Percentiles rank a stretch among this genome's conserved stretches.
Conservation (phyloP, 2,888 invertebrate species). For the Drosophila pseudotakahashii region DNA sequence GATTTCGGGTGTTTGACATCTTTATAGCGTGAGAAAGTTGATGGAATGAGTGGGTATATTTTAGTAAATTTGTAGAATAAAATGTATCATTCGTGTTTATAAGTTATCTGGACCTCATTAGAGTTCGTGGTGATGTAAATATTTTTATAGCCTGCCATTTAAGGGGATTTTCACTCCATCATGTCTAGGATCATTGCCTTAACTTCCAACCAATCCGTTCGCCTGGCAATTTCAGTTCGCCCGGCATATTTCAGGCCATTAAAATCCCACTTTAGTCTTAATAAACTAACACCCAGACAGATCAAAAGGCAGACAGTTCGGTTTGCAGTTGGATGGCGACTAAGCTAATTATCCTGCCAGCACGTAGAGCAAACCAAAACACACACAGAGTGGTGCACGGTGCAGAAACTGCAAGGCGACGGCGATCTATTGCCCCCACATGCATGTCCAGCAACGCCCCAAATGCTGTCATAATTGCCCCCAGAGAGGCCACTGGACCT, state of each 20-base stretch:
- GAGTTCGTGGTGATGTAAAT: neutral
- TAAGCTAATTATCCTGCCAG: conserved; percentile 74
- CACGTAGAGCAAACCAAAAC: conserved; percentile 73
- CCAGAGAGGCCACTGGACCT: conserved; percentile 25
- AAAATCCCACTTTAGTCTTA: conserved; percentile 58
- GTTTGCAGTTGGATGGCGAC: conserved; percentile 39
- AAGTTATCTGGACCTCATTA: neutral
- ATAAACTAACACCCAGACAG: conserved; percentile 75
- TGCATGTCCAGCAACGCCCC: conserved; percentile 76
- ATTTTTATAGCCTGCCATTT: neutral
- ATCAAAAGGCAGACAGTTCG: conserved; percentile 7
- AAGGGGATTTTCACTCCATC: neutral
- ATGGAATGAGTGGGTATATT: too few relatives aligned
- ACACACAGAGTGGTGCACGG: conserved; percentile 57
- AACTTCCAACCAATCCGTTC: neutral
- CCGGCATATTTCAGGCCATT: conserved; percentile 66
- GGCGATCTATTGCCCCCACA: conserved; percentile 75
- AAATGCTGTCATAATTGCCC: conserved; percentile 72
- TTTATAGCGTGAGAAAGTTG: conserved; percentile 57
- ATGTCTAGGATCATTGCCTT: neutral
- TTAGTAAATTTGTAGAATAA: neutral
- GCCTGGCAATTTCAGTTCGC: conserved; percentile 11
- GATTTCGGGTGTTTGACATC: conserved; percentile 53
- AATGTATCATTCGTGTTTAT: neutral
- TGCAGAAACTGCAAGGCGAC: conserved; percentile 35